These are phyloP conservation scores for Vireo altiloquus DNA, from an alignment of 2,113 vertebrate genomes.

Conservation along the genomic window DNA sequence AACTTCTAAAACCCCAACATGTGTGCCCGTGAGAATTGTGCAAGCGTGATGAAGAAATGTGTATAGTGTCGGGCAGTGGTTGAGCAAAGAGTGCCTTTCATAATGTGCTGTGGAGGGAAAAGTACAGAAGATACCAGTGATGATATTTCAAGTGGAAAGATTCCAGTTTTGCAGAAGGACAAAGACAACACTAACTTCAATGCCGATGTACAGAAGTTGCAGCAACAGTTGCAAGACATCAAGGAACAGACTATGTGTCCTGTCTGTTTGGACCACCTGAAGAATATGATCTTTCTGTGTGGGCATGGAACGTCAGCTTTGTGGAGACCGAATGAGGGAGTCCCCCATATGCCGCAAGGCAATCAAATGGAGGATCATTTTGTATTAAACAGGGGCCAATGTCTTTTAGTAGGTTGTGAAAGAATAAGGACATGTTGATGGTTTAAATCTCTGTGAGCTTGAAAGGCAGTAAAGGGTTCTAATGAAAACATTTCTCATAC, in stretches of 20 bases:
- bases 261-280: slow-evolving; percentile 97
- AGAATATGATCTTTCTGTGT: slow-evolving; percentile 99
- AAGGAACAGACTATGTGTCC: slow-evolving; percentile 99
- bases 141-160: too few species aligned
- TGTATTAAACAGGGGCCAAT: slow-evolving; percentile 79
- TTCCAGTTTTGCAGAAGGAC: too few species aligned
- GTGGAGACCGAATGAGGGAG: slow-evolving; percentile 98
- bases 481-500: slow-evolving; percentile 57
- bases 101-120: too few species aligned
- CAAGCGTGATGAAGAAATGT: too few species aligned
- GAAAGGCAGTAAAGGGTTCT: slow-evolving; percentile 35
- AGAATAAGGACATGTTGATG: not conserved
- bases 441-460: not conserved
- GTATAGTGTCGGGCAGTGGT: too few species aligned
- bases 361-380: slow-evolving; percentile 94
- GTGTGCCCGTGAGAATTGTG: too few species aligned
- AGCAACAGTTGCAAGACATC: too few species aligned
- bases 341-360: slow-evolving; percentile 99
- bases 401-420: slow-evolving; percentile 3
- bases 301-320: slow-evolving; percentile 98
- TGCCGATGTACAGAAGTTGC: too few species aligned
- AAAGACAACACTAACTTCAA: too few species aligned
- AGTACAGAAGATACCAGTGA: too few species aligned
- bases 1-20: too few species aligned
- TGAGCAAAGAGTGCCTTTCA: too few species aligned